Evolutionary conservation across 2,113 vertebrate genomes (phyloP), one percentile per base, ranked within the genome.

Genomic region (Marmota flaviventris): DNA sequence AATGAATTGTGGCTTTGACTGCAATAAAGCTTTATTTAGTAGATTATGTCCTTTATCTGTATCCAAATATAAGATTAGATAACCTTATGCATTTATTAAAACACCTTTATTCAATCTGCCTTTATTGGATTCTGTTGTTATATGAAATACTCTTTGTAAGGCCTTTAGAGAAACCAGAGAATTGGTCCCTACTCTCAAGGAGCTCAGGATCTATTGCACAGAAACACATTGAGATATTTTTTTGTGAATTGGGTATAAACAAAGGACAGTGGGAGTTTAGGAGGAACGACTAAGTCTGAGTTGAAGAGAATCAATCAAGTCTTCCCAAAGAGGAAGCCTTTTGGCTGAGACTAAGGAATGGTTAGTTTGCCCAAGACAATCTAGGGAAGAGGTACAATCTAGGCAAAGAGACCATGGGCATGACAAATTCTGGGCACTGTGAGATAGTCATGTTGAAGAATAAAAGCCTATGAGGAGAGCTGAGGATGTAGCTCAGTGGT

Each of bases 31-130:
- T 67, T 87, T 58, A 84, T 67, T 69, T 61, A 85, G 51, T n/a
- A 90, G 32, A 24, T 82, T 83, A 87, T 79, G 63, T 91, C 32
- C 65, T 91, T 39, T 69, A 3, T 58, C 29, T 93, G 37, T 29
- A 34, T 56, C 29, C 37, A 96, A 91, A 87, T 63, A 70, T 63
- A 84, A 2, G 77, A 79, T 63, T 84, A 72, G 8, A 63, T 70
- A 22, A 20, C 4, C 37, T 81, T 37, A 82, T 95, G 94, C 14
- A 93, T 82, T 81, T 85, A 77, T 67, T 92, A 91, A 89, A 92
- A 67, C 32, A 69, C 24, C 32, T 81, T 87, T 92, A 81, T 81
- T 92, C 29, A 79, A 70, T 70, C 73, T 22, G 32, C 42, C 53
- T 27, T 85, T 94, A 61, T 63, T 75, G 48, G 32, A 16, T 70